Evolutionary conservation across 2,797 vertebrate species (phyloP).

Genomic region (Peromyscus melanophrys): DNA sequence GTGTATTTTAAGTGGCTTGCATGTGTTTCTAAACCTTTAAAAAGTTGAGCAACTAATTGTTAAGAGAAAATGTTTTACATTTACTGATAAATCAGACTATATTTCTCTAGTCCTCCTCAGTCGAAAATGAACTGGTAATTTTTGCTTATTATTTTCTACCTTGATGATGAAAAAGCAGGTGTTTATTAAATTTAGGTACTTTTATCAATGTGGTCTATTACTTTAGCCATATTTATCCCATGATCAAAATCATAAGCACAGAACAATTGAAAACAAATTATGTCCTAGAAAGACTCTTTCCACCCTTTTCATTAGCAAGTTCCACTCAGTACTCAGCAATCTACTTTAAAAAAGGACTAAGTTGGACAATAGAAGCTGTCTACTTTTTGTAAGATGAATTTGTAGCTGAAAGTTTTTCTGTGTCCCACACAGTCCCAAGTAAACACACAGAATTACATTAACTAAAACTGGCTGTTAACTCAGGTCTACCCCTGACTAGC

Average conservation of each 20-base stretch:
- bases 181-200: background rate
- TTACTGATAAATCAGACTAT: background rate
- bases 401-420: background rate
- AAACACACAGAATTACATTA: too few relatives aligned
- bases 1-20: background rate
- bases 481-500: too few relatives aligned
- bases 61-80: background rate
- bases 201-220: background rate
- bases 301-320: background rate
- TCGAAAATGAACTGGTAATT: background rate
- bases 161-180: background rate
- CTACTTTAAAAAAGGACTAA: background rate
- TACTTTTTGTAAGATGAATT: background rate
- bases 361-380: too few relatives aligned
- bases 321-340: background rate
- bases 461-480: too few relatives aligned
- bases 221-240: background rate
- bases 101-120: background rate
- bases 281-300: background rate
- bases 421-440: too few relatives aligned
- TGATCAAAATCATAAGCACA: background rate
- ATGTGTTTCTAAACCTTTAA: background rate
- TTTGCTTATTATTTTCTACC: background rate
- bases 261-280: background rate
- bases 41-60: background rate